Conservation (phyloP, 2,113 vertebrate genomes). For the Mastomys natalensis region DNA sequence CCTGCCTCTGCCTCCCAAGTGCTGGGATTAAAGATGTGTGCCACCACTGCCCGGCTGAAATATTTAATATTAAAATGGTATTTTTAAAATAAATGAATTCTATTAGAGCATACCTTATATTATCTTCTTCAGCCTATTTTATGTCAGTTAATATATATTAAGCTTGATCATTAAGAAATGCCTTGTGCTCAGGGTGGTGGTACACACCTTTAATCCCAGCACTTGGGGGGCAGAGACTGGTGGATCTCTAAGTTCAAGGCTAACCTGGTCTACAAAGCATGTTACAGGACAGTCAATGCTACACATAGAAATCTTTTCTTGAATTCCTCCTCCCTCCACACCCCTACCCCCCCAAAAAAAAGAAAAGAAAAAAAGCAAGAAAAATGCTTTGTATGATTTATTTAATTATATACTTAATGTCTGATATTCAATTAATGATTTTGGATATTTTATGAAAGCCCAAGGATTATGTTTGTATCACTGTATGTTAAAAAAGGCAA, state of each 20-base stretch:
- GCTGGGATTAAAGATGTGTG: too few species aligned
- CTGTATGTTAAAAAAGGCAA: not conserved
- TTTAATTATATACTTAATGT: conserved; percentile 11
- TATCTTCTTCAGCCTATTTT: not conserved
- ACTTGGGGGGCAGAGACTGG: not conserved
- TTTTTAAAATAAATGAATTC: conserved; percentile 57
- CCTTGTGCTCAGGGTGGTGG: not conserved
- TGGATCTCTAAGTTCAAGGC: not conserved
- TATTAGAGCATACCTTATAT: conserved; percentile 1
- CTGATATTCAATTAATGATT: conserved; percentile 17
- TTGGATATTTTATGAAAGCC: conserved; percentile 31
- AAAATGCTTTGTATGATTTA: conserved; percentile 9
- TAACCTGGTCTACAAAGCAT: not conserved
- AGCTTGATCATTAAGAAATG: conserved; percentile 36
- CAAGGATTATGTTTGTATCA: not conserved
- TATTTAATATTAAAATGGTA: conserved; percentile 39
- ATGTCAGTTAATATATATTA: conserved; percentile 9
- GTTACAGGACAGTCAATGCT: not conserved
- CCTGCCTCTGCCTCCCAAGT: too few species aligned
- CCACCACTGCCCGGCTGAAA: too few species aligned
- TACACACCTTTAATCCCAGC: not conserved
- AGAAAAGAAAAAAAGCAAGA: not conserved
- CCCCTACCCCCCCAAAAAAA: not conserved
- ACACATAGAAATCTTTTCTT: not conserved
- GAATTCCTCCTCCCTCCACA: not conserved